phyloP scores from a whole-genome alignment of 2,113 vertebrate genomes.

The Microcebus murinus region DNA sequence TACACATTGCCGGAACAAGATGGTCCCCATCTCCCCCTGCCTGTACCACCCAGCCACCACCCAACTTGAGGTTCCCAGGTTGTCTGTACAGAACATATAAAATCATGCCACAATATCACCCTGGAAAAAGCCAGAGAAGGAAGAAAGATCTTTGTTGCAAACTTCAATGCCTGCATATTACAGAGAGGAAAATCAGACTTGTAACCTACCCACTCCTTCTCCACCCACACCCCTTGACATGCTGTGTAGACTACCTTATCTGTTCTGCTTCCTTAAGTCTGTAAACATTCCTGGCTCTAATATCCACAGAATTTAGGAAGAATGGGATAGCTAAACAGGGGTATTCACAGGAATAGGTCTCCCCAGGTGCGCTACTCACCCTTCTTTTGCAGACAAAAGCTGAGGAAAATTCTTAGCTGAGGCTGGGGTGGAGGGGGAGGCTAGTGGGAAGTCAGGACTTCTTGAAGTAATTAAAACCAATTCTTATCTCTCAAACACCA shows the following conservation, averaged over 20 bases:
- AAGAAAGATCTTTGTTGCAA: not conserved
- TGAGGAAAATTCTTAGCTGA: not conserved
- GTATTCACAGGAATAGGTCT: not conserved
- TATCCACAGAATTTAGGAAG: not conserved
- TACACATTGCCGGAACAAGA: no score
- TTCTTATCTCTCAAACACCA: slow-evolving; percentile 13
- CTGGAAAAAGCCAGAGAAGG: not conserved
- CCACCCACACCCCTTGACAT: not conserved
- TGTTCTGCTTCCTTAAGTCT: not conserved
- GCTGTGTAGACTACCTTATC: not conserved
- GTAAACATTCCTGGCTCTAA: not conserved
- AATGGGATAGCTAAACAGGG: not conserved
- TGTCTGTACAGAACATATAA: not conserved
- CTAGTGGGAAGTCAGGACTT: not conserved
- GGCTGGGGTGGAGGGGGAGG: not conserved
- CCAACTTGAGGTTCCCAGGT: not conserved
- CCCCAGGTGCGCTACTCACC: not conserved
- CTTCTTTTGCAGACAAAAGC: not conserved
- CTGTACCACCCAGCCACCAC: not conserved
- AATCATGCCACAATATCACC: not conserved
- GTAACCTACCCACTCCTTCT: not conserved
- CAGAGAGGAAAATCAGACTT: not conserved
- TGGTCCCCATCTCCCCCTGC: not conserved
- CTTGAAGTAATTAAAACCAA: slow-evolving; percentile 33
- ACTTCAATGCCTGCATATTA: not conserved